Conservation (phyloP, 2,113 vertebrate species). For the Rhinopomastus cyanomelas region DNA sequence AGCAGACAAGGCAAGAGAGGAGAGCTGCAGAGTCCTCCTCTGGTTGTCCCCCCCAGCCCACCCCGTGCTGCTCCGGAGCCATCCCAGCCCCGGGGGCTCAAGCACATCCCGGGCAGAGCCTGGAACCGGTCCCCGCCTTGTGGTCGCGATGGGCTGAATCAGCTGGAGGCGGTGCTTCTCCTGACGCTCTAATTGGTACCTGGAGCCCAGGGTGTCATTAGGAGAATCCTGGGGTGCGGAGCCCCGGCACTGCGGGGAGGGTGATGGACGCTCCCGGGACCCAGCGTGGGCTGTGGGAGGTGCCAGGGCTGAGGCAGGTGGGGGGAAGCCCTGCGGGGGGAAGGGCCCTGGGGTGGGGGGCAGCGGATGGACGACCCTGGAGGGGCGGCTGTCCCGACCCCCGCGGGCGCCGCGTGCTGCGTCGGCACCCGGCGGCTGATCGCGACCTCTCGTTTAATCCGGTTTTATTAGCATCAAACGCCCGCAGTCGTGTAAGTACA, state of each 20-base stretch:
- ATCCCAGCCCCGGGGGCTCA: not conserved
- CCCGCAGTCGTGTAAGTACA: slow-evolving; percentile 73
- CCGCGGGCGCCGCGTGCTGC: not conserved
- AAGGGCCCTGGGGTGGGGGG: not conserved
- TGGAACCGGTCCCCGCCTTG: slow-evolving; percentile 7
- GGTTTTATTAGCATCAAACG: slow-evolving; percentile 79
- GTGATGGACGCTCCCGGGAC: slow-evolving; percentile 61
- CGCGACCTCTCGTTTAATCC: slow-evolving; percentile 71
- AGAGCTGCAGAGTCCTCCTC: not conserved
- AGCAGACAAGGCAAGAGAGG: not conserved
- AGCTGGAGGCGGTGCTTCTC: slow-evolving; percentile 72
- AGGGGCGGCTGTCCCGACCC: not conserved
- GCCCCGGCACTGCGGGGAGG: slow-evolving; percentile 49
- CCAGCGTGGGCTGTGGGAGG: not conserved
- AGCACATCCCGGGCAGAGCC: not conserved
- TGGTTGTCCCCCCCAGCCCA: not conserved
- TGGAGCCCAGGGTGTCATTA: slow-evolving; percentile 72
- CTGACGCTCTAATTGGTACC: slow-evolving; percentile 76
- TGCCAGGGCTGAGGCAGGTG: not conserved
- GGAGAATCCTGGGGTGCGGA: slow-evolving; percentile 61
- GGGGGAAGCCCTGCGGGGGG: too few species aligned
- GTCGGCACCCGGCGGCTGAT: slow-evolving; percentile 61
- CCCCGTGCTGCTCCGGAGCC: not conserved
- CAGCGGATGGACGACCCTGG: not conserved
- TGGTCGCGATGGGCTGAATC: slow-evolving; percentile 51